Evolutionary conservation across 2,113 vertebrate species (phyloP).

Genomic region (Protobothrops flavoviridis): DNA sequence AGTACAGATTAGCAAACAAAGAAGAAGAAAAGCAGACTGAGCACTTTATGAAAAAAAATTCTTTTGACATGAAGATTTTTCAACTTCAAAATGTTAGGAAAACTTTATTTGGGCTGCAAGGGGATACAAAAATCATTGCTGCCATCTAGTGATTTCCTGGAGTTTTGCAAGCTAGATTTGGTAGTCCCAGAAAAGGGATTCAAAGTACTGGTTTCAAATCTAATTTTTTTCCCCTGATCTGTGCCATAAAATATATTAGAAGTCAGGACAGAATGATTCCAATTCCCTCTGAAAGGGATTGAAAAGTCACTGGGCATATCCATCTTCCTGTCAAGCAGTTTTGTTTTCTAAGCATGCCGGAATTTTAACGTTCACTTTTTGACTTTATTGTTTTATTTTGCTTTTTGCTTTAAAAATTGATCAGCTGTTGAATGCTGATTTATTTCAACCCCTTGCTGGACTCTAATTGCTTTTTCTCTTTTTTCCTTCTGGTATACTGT

Average conservation of each 20-base stretch:
- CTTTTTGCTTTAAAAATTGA: neutral
- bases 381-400: neutral
- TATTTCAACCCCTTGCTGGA: neutral
- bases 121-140: neutral
- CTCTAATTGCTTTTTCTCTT: neutral
- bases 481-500: neutral
- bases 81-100: neutral
- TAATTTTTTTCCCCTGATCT: neutral
- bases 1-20: neutral
- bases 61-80: neutral
- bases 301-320: neutral
- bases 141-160: neutral
- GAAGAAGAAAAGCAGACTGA: neutral
- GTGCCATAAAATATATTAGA: neutral
- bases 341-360: neutral
- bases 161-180: neutral
- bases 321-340: neutral
- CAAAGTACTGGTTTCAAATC: neutral
- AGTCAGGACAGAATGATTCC: neutral
- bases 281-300: neutral
- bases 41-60: neutral
- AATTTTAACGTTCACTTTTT: neutral
- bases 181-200: neutral
- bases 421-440: neutral
- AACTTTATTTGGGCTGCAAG: neutral